Evolutionary conservation across 2,113 vertebrate species (phyloP), one percentile per base, ranked within the genome.

Genomic region (Herpetotheres cachinnans): DNA sequence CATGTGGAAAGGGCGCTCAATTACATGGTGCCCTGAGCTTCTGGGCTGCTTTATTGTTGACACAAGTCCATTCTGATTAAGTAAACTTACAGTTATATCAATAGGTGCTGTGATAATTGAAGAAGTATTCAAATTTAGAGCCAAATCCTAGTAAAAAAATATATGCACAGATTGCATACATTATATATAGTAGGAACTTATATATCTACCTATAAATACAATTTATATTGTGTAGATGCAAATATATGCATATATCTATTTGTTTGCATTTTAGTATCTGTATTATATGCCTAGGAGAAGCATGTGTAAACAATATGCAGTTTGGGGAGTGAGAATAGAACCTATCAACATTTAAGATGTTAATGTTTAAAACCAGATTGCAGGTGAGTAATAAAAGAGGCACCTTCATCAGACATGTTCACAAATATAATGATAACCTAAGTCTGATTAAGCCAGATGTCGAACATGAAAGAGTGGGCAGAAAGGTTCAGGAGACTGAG

Each of bases 371-470:
- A 95, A 71, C 81, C 70, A 95, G 82, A 80, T 65, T 87, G 66
- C 89, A 94, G 90, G 70, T 93, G 58, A 92, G 85, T 86, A 96
- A 89, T 96, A 94, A 97, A 96, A 94, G 59, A 94, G 50, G 54
- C 89, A 80, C 66, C 89, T 95, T 93, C 84, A 77, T 95, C 81
- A 95, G 93, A 85, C 5, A 5, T 96, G 93, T 93, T 95, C 95
- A 94, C 93, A 97, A 93, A 83, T 93, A 29, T 38, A 74, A 76
- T 78, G 78, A 91, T 86, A 89, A 83, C 91, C 29, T 76, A 88
- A 50, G 47, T 66, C 69, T 90, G 82, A 96, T 91, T 91, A 94
- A 95, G 65, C 59, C 88, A 97, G 86, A 94, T 96, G 95, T 96
- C 1, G 6, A 91, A 94, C 91, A 96, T 92, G 79, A 94, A 96